Conservation (phyloP, 2,797 vertebrate genomes). For the Leptoclinus maculatus region DNA sequence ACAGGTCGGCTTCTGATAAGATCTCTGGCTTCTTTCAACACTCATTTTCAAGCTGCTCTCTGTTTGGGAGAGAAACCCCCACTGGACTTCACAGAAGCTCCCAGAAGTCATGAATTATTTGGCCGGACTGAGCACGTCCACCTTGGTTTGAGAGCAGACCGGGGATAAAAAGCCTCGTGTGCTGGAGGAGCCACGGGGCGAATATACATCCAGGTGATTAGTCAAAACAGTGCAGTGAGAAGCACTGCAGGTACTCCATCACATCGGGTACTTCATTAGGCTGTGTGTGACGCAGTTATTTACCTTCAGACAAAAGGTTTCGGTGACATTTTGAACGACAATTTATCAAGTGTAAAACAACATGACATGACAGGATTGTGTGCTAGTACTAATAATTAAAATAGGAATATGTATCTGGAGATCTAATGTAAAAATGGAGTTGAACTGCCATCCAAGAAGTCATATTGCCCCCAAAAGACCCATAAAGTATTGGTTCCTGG, state of each 20-base stretch:
- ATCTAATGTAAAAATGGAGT: too few relatives aligned
- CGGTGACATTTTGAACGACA: too few relatives aligned
- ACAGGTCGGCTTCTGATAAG: constrained; percentile 35
- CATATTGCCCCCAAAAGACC: background rate
- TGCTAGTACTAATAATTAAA: too few relatives aligned
- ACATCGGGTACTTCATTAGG: background rate
- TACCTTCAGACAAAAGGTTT: background rate
- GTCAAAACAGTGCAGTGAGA: constrained; percentile 18
- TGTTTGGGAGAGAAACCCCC: constrained; percentile 22
- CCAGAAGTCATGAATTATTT: constrained; percentile 65
- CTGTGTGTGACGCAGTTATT: background rate
- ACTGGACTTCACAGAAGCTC: constrained; percentile 58
- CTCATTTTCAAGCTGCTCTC: constrained; percentile 30
- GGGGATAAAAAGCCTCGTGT: constrained; percentile 16
- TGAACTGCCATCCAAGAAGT: background rate
- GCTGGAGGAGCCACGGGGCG: constrained; percentile 2
- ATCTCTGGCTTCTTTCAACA: constrained; percentile 39
- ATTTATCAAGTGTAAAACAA: background rate
- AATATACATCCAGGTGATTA: constrained; percentile 20
- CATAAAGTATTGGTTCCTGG: background rate
- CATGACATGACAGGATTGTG: too few relatives aligned
- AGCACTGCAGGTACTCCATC: background rate
- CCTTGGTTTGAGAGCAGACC: constrained; percentile 12
- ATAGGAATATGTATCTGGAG: too few relatives aligned
- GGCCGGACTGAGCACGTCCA: constrained; percentile 31